Evolutionary conservation across 2,113 vertebrate genomes (phyloP), one percentile per base, ranked within the genome.

Genomic region (Seriola dumerili): DNA sequence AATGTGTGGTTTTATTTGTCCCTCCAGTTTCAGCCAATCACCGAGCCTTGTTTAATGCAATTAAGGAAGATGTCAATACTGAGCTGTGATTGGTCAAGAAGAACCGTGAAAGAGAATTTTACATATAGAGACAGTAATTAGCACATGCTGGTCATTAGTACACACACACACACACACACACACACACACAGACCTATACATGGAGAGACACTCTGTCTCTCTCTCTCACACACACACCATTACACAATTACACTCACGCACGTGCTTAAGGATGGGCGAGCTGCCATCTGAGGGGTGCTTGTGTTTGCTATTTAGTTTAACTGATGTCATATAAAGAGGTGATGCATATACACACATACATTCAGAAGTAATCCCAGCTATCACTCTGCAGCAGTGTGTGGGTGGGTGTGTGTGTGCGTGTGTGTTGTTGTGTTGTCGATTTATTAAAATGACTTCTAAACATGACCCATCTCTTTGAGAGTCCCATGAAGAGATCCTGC

Each of bases 361-460:
- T 34, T 66, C 46, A 21, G 54, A 57, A 42, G 36, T 25, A 50
- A 59, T 8, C 23, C 16, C 55, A 94, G 94, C 91, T 91, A 94
- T 95, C 92, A 96, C 93, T 95, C 23, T 52, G 70, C 61, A 71
- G 72, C 34, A 72, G 96, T 72, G 96, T 96, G 95, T 96, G 95
- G 96, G 96, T 96, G 58, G 25, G 95, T 96, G 68, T 69, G 72
- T 62, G 62, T 72, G 62, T 50, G 34, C 3, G 44, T 46, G 66
- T 76, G 55, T 65, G 54, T 75, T 12, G 11, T 8, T 42, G 40
- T 36, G 34, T 70, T 64, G 94, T 95, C 96, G 95, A 97, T 97
- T 97, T 97, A 96, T 96, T 96, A 96, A 98, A 98, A 97, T 97
- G 94, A 96, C 96, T 98, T 97, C 96, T 97, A 97, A 97, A 97